phyloP scores from a whole-genome alignment of 2,888 invertebrate genomes.

The Cataglyphis albicans region DNA sequence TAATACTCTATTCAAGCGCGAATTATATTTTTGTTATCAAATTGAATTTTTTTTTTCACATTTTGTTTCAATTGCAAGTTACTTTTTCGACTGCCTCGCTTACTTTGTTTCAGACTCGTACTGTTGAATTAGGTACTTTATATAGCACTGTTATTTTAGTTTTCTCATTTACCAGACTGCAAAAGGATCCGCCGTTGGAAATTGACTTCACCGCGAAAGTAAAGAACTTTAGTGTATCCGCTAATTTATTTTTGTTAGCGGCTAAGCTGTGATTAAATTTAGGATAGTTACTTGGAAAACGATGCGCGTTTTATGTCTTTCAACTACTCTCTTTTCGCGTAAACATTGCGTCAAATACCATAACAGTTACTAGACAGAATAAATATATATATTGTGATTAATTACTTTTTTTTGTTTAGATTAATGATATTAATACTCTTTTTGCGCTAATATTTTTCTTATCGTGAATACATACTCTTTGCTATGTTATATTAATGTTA shows the following conservation, averaged over 20 bases:
- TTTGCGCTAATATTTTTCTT: not conserved
- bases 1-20: constrained; percentile 2
- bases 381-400: constrained; percentile 25
- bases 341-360: constrained; percentile 9
- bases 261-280: constrained; percentile 44
- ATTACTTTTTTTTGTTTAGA: not conserved
- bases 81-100: constrained; percentile 22
- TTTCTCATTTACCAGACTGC: constrained; percentile 38
- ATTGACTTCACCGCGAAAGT: constrained; percentile 34
- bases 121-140: constrained; percentile 30
- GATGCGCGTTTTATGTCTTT: constrained; percentile 40
- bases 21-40: constrained; percentile 14
- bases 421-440: not conserved
- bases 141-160: constrained; percentile 38
- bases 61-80: constrained; percentile 30
- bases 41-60: constrained; percentile 27
- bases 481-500: not conserved
- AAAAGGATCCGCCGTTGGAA: constrained; percentile 33
- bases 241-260: constrained; percentile 51
- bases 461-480: not conserved
- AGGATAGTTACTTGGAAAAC: constrained; percentile 8
- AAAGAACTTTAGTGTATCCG: constrained; percentile 39
- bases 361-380: not conserved
- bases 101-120: constrained; percentile 28
- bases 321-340: not conserved